phyloP scores from a whole-genome alignment of 2,797 vertebrate species.

The Pachyuromys duprasi region DNA sequence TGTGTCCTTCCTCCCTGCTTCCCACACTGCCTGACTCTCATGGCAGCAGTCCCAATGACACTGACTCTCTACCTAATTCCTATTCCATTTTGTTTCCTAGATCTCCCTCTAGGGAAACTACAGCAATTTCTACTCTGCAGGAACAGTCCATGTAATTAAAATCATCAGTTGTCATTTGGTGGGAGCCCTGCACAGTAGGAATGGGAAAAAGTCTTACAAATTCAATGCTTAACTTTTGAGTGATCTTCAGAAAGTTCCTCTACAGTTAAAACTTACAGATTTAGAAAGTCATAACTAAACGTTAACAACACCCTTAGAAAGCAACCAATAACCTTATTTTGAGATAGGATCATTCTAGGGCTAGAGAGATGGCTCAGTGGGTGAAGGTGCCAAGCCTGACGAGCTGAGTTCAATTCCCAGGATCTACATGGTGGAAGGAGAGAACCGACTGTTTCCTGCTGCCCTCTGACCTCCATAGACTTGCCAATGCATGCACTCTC shows the following conservation, averaged over 20 bases:
- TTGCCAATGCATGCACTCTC: background rate
- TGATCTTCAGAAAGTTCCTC: background rate
- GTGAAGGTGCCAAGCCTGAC: background rate
- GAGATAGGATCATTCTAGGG: background rate
- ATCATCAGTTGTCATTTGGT: constrained; percentile 1
- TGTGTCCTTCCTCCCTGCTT: background rate
- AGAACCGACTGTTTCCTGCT: background rate
- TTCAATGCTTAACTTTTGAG: background rate
- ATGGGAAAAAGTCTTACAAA: background rate
- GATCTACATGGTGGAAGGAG: background rate
- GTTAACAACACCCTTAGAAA: constrained; percentile 6
- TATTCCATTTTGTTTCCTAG: background rate
- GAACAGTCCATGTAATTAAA: background rate
- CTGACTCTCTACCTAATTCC: background rate
- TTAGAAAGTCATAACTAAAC: constrained; percentile 37
- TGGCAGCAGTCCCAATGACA: background rate
- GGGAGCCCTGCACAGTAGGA: background rate
- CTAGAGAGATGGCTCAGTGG: background rate
- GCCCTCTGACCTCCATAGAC: background rate
- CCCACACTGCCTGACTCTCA: background rate
- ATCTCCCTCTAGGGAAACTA: constrained; percentile 14
- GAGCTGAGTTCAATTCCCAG: background rate
- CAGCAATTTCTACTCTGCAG: background rate
- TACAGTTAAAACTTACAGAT: constrained; percentile 26
- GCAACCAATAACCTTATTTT: background rate